Percentiles rank a stretch among this genome's conserved stretches.
These are phyloP conservation scores for Diloba caeruleocephala DNA, from an alignment of 2,888 invertebrate species.

Conservation along the genomic window DNA sequence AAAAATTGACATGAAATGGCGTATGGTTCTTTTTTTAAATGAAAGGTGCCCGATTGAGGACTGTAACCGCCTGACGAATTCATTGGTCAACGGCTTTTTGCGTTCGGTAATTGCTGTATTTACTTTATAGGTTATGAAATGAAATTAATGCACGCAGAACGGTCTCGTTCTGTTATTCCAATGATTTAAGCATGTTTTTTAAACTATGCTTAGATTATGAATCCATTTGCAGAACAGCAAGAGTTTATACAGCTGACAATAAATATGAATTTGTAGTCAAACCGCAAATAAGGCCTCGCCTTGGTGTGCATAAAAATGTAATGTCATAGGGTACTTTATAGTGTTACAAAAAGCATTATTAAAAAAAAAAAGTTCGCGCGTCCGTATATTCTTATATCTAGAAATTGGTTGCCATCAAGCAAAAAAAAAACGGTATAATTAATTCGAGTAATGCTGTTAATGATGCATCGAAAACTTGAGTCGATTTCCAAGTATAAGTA, in stretches of 20 bases:
- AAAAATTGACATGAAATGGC: conserved; percentile 90
- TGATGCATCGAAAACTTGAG: conserved; percentile 78
- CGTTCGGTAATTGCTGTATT: conserved; percentile 84
- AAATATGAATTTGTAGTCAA: conserved; percentile 77
- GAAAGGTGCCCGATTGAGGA: conserved; percentile 89
- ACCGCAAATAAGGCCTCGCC: conserved; percentile 82
- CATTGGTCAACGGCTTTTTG: conserved; percentile 88
- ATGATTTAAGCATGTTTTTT: conserved; percentile 34
- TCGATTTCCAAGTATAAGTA: conserved; percentile 87
- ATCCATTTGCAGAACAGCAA: conserved; percentile 44
- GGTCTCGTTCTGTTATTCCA: conserved; percentile 30
- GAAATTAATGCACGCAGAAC: conserved; percentile 57
- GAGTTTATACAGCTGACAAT: conserved; percentile 65
- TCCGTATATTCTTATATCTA: conserved; percentile 52
- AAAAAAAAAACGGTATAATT: conserved; percentile 77
- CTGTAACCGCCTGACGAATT: conserved; percentile 89
- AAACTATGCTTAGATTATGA: conserved; percentile 44
- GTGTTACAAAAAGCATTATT: conserved; percentile 58
- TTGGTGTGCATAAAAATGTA: conserved; percentile 59
- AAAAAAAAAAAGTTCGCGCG: conserved; percentile 40
- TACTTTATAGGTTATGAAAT: conserved; percentile 74
- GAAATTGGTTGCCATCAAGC: conserved; percentile 52
- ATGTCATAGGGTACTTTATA: conserved; percentile 30
- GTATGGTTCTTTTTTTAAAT: conserved; percentile 89
- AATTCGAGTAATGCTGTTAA: conserved; percentile 84